phyloP scores from a whole-genome alignment of 2,888 invertebrate genomes.

The Erpobdella octoculata region DNA sequence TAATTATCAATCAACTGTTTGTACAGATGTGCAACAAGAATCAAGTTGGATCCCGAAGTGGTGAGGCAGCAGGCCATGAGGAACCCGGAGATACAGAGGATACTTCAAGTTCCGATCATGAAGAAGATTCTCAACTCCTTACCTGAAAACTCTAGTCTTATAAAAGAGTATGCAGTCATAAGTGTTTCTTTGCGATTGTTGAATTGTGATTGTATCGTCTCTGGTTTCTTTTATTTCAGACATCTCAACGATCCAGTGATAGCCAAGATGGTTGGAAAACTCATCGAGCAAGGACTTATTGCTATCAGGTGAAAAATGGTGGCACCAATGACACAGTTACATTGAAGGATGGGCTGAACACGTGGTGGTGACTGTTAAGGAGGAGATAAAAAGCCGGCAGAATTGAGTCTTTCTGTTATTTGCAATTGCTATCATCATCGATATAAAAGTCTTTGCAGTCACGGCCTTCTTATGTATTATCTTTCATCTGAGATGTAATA shows the following conservation, averaged over 20 bases:
- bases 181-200: too few species aligned
- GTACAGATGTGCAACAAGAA: too few species aligned
- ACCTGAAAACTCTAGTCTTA: constrained; percentile 88
- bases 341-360: too few species aligned
- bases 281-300: constrained; percentile 87
- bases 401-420: too few species aligned
- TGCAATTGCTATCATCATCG: too few species aligned
- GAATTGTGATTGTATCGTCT: neutral
- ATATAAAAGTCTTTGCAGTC: too few species aligned
- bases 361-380: too few species aligned
- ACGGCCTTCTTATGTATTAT: too few species aligned
- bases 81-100: constrained; percentile 92
- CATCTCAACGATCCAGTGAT: constrained; percentile 92
- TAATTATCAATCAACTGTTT: too few species aligned
- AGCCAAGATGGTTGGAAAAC: constrained; percentile 89
- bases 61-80: constrained; percentile 86
- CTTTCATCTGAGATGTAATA: too few species aligned
- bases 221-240: constrained; percentile 57
- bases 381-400: too few species aligned
- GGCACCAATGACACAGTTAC: neutral
- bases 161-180: too few species aligned
- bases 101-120: constrained; percentile 96
- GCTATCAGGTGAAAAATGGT: constrained; percentile 67
- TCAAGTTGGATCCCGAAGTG: constrained; percentile 64
- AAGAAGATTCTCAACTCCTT: constrained; percentile 94